phyloP scores from a whole-genome alignment of 2,113 vertebrate genomes.

The Herpailurus yagouaroundi region DNA sequence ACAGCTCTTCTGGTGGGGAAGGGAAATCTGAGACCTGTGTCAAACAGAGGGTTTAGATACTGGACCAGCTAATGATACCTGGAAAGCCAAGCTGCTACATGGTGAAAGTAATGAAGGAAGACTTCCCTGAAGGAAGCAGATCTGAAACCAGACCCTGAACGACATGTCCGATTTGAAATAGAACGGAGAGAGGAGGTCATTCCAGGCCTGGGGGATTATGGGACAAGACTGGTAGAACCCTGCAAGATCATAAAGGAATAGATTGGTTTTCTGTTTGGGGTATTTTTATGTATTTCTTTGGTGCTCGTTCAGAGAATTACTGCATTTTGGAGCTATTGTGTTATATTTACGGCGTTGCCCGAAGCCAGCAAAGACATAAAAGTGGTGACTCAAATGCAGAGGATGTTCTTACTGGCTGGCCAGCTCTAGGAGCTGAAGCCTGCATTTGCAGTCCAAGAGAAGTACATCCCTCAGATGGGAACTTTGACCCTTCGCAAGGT shows the following conservation, averaged over 20 bases:
- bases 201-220: neutral
- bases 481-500: conserved; percentile 55
- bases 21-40: neutral
- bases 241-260: neutral
- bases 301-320: conserved; percentile 58
- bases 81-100: neutral
- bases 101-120: neutral
- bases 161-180: neutral
- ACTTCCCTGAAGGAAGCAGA: neutral
- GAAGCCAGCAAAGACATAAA: conserved; percentile 54
- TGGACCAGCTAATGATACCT: neutral
- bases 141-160: neutral
- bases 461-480: neutral
- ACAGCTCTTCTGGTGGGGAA: neutral
- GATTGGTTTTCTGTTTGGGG: conserved; percentile 18
- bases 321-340: conserved; percentile 34
- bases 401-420: conserved; percentile 14
- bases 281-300: conserved; percentile 72
- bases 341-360: conserved; percentile 36
- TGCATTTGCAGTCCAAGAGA: conserved; percentile 30
- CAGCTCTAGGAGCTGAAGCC: neutral
- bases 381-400: conserved; percentile 13
- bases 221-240: neutral
- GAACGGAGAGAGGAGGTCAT: neutral
- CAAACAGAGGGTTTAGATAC: neutral